Conservation (phyloP, 2,113 vertebrate genomes). For the Stigmatopora nigra region DNA sequence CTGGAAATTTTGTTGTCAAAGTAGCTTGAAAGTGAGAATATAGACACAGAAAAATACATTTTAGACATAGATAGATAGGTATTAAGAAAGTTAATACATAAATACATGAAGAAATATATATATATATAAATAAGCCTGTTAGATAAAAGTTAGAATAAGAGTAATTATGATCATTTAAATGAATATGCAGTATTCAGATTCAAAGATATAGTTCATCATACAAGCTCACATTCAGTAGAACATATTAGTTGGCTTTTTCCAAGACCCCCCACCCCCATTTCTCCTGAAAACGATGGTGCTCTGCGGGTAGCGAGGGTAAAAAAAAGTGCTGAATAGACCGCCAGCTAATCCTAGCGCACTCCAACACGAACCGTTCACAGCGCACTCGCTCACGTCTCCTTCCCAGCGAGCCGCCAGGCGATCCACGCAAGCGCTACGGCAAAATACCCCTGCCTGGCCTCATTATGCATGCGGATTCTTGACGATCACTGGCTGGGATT, state of each 20-base stretch:
- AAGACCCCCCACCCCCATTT: not conserved
- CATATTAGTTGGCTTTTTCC: not conserved
- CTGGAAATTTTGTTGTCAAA: no score
- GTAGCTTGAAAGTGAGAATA: no score
- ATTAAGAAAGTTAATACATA: no score
- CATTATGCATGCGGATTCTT: conserved; percentile 51
- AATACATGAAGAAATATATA: no score
- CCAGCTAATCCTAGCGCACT: conserved; percentile 45
- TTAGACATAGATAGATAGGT: no score
- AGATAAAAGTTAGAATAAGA: no score
- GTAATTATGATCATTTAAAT: no score
- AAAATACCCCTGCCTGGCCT: conserved; percentile 41
- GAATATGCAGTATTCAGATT: no score
- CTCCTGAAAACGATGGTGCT: conserved; percentile 1
- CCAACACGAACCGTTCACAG: conserved; percentile 21
- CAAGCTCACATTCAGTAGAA: not conserved
- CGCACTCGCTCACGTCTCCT: conserved; percentile 36
- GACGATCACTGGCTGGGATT: conserved; percentile 57
- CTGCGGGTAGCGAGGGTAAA: not conserved
- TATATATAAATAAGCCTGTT: no score
- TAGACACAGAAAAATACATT: no score
- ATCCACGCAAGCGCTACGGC: conserved; percentile 5
- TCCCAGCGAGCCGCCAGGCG: not conserved
- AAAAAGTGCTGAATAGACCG: conserved; percentile 51
- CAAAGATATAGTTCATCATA: no score